phyloP scores from a whole-genome alignment of 2,797 vertebrate genomes.

The Chloroceryle inda region DNA sequence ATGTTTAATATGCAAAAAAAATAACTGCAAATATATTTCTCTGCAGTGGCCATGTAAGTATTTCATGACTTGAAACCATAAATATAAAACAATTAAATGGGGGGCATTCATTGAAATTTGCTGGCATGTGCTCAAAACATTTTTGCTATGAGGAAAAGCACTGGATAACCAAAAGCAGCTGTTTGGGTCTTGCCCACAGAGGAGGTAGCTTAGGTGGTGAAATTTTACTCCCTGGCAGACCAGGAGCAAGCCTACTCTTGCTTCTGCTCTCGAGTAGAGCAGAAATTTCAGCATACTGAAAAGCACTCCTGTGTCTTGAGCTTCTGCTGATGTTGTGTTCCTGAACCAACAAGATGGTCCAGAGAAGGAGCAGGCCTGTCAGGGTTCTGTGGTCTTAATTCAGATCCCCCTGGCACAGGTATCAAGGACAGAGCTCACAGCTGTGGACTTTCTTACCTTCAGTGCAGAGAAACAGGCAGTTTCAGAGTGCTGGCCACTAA shows the following conservation, averaged over 20 bases:
- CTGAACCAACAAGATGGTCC: neutral
- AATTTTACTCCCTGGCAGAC: conserved; percentile 17
- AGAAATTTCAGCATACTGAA: neutral
- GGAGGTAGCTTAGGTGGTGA: conserved; percentile 23
- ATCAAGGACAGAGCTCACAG: neutral
- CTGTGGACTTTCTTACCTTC: neutral
- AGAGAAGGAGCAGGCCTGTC: neutral
- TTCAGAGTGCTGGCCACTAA: neutral
- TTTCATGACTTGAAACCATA: conserved; percentile 1
- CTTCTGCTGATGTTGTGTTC: neutral
- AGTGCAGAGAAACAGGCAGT: neutral
- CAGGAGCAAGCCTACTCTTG: neutral
- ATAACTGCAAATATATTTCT: neutral
- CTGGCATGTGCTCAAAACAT: conserved; percentile 3
- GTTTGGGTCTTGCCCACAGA: conserved; percentile 9
- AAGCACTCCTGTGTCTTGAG: fast-evolving
- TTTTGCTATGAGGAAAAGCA: conserved; percentile 11
- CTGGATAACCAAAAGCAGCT: conserved; percentile 12
- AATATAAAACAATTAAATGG: neutral
- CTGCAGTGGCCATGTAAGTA: neutral
- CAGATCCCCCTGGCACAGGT: neutral
- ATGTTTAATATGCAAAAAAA: conserved; percentile 6
- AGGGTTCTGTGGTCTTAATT: neutral
- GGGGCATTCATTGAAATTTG: neutral
- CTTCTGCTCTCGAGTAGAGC: neutral